Evolutionary conservation across 1,140 invertebrate genomes (phyloP).

Genomic region (Trichoplusia ni): DNA sequence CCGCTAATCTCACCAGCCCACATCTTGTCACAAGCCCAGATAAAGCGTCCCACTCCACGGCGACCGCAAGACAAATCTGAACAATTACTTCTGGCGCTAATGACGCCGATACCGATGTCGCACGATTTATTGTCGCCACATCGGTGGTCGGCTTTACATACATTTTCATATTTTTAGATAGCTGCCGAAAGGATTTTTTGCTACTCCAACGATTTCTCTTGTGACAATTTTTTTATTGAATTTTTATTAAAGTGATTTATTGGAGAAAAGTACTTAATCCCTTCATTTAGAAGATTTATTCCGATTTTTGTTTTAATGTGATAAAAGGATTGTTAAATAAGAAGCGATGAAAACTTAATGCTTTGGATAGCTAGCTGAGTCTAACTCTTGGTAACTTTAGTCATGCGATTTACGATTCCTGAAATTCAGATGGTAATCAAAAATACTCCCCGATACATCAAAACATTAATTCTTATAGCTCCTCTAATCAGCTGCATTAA

Average conservation of each 20-base stretch:
- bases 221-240: not conserved
- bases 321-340: too few species aligned
- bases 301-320: too few species aligned
- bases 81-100: conserved; percentile 60
- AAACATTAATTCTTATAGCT: not conserved
- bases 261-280: too few species aligned
- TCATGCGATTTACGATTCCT: too few species aligned
- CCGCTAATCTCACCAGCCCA: conserved; percentile 31
- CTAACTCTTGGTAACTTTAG: too few species aligned
- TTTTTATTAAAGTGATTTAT: not conserved
- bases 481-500: not conserved
- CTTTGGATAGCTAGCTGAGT: too few species aligned
- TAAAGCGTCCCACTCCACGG: conserved; percentile 50
- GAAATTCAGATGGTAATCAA: too few species aligned
- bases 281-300: too few species aligned
- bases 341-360: too few species aligned
- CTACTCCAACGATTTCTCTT: conserved; percentile 28
- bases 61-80: conserved; percentile 53
- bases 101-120: conserved; percentile 55
- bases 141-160: conserved; percentile 57
- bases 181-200: conserved; percentile 41
- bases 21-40: conserved; percentile 49
- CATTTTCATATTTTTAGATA: conserved; percentile 55
- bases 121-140: conserved; percentile 54
- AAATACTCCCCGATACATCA: too few species aligned